Conservation (phyloP, 2,113 vertebrate genomes). For the Sitta europaea region DNA sequence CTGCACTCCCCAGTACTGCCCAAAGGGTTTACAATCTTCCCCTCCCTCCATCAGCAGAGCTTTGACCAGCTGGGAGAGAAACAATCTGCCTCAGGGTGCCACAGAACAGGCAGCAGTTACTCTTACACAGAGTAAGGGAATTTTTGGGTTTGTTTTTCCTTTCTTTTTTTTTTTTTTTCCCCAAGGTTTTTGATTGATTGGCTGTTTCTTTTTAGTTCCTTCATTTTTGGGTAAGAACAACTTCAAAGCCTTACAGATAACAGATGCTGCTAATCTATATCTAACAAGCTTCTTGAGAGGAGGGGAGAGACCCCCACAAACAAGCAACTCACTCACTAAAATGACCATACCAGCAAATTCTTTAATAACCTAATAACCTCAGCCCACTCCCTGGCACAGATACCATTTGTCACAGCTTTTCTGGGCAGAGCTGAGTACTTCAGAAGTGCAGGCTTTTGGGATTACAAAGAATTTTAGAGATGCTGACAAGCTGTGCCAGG, state of each 20-base stretch:
- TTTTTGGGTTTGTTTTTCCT: neutral
- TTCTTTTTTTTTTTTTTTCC: neutral
- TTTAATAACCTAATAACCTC: neutral
- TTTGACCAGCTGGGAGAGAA: neutral
- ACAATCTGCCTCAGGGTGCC: neutral
- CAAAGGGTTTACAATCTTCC: neutral
- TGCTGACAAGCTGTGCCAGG: neutral
- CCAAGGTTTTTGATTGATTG: neutral
- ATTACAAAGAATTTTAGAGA: neutral
- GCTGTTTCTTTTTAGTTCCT: neutral
- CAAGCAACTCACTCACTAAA: neutral
- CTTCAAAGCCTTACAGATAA: neutral
- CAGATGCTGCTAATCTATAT: neutral
- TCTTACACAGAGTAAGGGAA: accelerated
- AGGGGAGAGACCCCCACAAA: neutral
- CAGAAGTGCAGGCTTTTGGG: neutral
- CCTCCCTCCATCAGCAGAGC: neutral
- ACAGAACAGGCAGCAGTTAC: neutral
- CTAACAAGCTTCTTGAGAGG: neutral
- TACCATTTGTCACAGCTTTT: neutral
- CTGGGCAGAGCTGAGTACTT: neutral
- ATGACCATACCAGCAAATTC: neutral
- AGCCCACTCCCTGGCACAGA: neutral
- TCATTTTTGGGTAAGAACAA: neutral
- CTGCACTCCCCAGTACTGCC: neutral